Conservation (phyloP, 2,888 invertebrate species). For the Flexamia atlantica region DNA sequence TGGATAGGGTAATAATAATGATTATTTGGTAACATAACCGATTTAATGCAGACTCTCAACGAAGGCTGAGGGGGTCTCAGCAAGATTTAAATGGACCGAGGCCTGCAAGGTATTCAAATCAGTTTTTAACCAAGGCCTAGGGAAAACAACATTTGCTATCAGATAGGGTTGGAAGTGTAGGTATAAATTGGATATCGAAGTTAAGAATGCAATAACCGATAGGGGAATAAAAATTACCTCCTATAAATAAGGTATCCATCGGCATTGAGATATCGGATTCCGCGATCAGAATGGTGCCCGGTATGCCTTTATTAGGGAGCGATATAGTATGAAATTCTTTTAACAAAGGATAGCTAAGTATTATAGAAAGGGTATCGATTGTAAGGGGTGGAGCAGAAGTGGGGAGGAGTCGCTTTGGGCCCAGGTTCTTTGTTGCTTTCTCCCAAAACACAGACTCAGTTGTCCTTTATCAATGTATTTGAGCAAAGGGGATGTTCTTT, state of each 20-base stretch:
- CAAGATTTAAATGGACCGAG: not conserved
- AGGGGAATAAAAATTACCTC: slow-evolving; percentile 54
- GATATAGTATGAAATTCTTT: slow-evolving; percentile 53
- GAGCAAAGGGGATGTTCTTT: slow-evolving; percentile 50
- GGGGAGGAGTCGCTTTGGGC: slow-evolving; percentile 21
- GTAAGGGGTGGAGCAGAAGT: not conserved
- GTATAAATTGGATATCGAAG: slow-evolving; percentile 29
- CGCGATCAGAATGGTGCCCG: slow-evolving; percentile 30
- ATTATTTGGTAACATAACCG: too few species aligned
- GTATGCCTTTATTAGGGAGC: slow-evolving; percentile 50
- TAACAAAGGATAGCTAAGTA: slow-evolving; percentile 54
- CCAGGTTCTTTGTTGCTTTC: slow-evolving; percentile 40
- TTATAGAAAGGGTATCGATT: slow-evolving; percentile 50
- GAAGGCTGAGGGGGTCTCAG: not conserved
- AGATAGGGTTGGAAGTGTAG: not conserved
- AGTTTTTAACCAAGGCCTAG: not conserved
- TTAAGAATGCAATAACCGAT: slow-evolving; percentile 53
- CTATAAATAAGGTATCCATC: slow-evolving; percentile 54
- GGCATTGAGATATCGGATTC: slow-evolving; percentile 40
- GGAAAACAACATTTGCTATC: not conserved
- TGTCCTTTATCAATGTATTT: slow-evolving; percentile 49
- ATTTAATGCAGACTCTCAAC: too few species aligned
- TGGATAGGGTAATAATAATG: too few species aligned
- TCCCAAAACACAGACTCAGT: slow-evolving; percentile 50
- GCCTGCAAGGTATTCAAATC: slow-evolving; percentile 25